Base-by-base conservation (phyloP, 2,888 invertebrate genomes). In the Eulithis testata region DNA sequence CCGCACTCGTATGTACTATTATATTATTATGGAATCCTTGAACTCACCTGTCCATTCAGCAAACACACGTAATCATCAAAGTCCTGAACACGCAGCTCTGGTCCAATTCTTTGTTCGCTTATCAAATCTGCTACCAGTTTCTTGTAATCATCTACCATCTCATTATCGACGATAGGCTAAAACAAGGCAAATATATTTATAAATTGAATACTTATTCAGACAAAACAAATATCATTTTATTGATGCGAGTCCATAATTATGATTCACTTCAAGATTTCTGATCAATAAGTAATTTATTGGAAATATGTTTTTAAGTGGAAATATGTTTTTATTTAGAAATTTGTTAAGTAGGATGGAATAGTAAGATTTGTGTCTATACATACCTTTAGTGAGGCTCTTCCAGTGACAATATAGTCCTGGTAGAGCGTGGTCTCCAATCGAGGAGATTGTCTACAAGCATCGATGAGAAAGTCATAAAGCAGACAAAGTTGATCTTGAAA, bases 361-460 rank as follows among this genome's bases (percentile, higher is more conserved):
- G 21, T 21, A 21, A 21, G 21, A 21, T 21, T 21, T 21, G 21
- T 21, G 31, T 52, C 12, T 45, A 36, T 9, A 62, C 66, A 37
- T 45, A 66, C 91, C 86, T 79, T 86, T 14, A 91, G 74, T 3
- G 77, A 83, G 44, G 65, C 37, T 66, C 76, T 78, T 12, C 78
- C 67, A 12, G 79, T 76, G 11, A 72, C 72, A 31, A 89, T 77
- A 73, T 84, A 95, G 83, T 96, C 96, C 72, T 96, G 94, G 84
- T 96, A 97, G 52, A 97, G 88, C 76, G 96, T 94, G 1, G 95
- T 96, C 87, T 99, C 98, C 50, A 98, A 93, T 61, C 97, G 94
- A 1, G 97, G 97, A 59, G 97, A 93, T 44, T 94, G 94, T 69
- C 94, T 92, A 40, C 97, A 95, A 0, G 96, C 95, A 66, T 95